Evolutionary conservation across 2,797 vertebrate genomes (phyloP), one percentile per base, ranked within the genome.

Genomic region (Helicolenus hilgendorfi): DNA sequence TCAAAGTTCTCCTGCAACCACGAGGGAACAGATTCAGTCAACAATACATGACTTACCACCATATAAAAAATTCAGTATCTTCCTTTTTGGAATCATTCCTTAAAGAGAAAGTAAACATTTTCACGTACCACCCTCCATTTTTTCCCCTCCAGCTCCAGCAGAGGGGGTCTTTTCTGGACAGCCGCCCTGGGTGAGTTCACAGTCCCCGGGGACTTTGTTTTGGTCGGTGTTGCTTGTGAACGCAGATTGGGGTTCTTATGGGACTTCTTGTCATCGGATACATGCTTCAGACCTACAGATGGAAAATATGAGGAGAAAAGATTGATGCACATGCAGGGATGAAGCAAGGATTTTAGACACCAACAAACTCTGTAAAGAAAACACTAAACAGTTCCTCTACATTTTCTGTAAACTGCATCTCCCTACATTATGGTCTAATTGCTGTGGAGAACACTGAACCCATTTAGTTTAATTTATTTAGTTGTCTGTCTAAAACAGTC

Each of bases 91-190:
- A 60, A 62, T 2, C 20, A 36, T 9, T 6, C 9, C 11, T 68
- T 15, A 24, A n/a, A 58, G 1, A 24, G 6, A 24, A 36, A 55
- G 14, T 6, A 60, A 62, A 55, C 22, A 60, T 38, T 31, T 31
- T 27, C 1, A 98, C 98, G 55, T 95, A 99, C 99, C 97, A 99
- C 98, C 95, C 98, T 98, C 99, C 99, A 99, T 86, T 99, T 99
- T 95, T 99, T 99, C 71, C 99, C 99, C 85, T 99, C 99, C 88
- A 99, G 95, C 95, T 98, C 98, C 71, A 99, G 92, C 89, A 99
- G 84, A 9, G 99, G 98, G 22, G 91, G 24, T 58, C 96, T 97
- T 72, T 96, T 98, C 93, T 96, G 96, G 0, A 92, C 87, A 9
- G 91, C 77, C 13, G 93, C 90, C 29, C 75, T 94, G 55, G 96